Evolutionary conservation across 2,797 vertebrate genomes (phyloP).

Genomic region (Melopsittacus undulatus): DNA sequence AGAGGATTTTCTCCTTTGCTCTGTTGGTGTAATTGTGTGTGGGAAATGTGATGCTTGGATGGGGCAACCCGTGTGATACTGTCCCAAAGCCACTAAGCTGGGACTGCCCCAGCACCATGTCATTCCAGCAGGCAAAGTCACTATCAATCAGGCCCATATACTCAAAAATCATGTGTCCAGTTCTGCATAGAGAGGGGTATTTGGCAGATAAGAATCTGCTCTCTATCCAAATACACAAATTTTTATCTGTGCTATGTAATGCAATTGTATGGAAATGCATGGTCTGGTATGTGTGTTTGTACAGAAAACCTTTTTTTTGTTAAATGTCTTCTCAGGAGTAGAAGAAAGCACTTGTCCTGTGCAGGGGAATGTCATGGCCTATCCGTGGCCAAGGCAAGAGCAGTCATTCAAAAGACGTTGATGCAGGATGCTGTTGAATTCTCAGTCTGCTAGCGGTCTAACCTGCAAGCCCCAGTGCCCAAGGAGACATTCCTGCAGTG

Average conservation of each 20-base stretch:
- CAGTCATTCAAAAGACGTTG: neutral
- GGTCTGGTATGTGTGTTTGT: neutral
- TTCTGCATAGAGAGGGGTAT: neutral
- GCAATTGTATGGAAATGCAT: neutral
- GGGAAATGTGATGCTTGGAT: neutral
- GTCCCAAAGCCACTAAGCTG: accelerated
- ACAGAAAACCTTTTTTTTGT: neutral
- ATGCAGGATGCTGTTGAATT: neutral
- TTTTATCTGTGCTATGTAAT: neutral
- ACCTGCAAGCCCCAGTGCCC: neutral
- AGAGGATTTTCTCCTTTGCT: neutral
- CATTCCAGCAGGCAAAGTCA: neutral
- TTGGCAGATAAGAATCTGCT: neutral
- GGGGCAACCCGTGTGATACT: accelerated
- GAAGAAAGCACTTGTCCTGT: neutral
- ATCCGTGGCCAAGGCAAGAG: neutral
- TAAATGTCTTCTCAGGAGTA: neutral
- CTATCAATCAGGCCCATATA: neutral
- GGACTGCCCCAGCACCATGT: neutral
- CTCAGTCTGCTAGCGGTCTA: neutral
- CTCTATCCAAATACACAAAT: neutral
- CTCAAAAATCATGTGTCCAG: neutral
- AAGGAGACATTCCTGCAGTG: neutral
- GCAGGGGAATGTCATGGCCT: neutral
- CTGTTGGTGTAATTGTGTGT: accelerated